A percentile compares a stretch with the other conserved stretches of the same genome.
Evolutionary conservation across 2,797 vertebrate genomes (phyloP).

Genomic region (Liparis tanakae): DNA sequence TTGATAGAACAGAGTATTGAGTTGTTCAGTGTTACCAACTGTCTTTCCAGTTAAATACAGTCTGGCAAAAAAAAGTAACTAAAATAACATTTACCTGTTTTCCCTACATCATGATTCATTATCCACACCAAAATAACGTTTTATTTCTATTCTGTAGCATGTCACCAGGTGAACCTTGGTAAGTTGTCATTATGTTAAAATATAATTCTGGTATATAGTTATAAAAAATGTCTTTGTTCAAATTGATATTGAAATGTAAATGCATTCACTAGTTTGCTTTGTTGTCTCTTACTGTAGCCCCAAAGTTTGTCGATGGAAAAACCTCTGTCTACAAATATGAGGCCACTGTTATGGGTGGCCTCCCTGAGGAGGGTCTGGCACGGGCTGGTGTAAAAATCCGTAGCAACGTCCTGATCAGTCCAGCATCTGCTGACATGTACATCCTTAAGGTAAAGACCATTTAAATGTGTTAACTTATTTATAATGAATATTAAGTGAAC

Average conservation of each 20-base stretch:
- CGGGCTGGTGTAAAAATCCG: constrained; percentile 84
- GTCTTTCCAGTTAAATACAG: not conserved
- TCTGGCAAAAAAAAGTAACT: not conserved
- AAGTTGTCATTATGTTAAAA: constrained; percentile 48
- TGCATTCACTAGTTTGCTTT: not conserved
- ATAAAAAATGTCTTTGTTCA: not conserved
- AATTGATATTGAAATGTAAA: not conserved
- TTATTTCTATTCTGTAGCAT: constrained; percentile 61
- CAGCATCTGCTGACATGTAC: constrained; percentile 67
- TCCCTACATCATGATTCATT: not conserved
- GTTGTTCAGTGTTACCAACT: not conserved
- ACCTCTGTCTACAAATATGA: constrained; percentile 85
- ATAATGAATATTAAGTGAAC: not conserved
- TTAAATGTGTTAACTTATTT: not conserved
- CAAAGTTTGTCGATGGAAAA: constrained; percentile 74
- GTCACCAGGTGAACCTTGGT: constrained; percentile 71
- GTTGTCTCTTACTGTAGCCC: constrained; percentile 60
- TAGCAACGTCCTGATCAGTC: constrained; percentile 83
- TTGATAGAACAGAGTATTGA: not conserved
- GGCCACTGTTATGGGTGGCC: constrained; percentile 74
- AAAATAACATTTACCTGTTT: not conserved
- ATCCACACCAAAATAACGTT: constrained; percentile 20
- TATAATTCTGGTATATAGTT: not conserved
- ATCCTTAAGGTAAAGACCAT: constrained; percentile 81
- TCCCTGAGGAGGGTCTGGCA: constrained; percentile 82